A percentile compares a stretch with the other conserved stretches of the same genome.
phyloP scores from a whole-genome alignment of 1,140 invertebrate genomes.

The Sipha flava region DNA sequence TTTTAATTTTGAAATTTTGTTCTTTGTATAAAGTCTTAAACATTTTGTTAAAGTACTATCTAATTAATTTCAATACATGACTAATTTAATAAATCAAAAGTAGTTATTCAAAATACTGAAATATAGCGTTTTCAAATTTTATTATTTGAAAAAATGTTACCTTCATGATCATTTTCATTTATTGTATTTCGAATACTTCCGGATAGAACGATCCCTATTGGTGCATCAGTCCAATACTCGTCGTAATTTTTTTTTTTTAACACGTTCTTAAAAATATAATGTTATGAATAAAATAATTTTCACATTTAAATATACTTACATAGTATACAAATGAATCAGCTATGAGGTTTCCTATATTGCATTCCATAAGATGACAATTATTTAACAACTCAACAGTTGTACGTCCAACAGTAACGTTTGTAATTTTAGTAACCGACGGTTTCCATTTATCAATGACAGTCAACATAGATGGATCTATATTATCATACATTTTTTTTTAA shows the following conservation, averaged over 20 bases:
- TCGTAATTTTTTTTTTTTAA: background rate
- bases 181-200: background rate
- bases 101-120: too few species aligned
- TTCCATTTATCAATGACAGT: conserved; percentile 48
- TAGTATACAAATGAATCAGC: conserved; percentile 60
- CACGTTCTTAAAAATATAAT: background rate
- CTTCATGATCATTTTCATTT: background rate
- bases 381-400: conserved; percentile 59
- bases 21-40: too few species aligned
- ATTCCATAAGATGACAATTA: conserved; percentile 59
- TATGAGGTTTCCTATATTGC: conserved; percentile 76
- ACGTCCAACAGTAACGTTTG: conserved; percentile 48
- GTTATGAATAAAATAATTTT: background rate
- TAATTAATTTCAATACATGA: too few species aligned
- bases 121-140: too few species aligned
- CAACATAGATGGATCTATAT: background rate
- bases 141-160: background rate
- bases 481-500: too few species aligned
- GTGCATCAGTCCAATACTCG: background rate
- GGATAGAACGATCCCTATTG: conserved; percentile 1
- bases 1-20: too few species aligned
- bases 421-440: conserved; percentile 49
- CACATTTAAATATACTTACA: conserved; percentile 41
- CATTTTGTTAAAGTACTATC: too few species aligned
- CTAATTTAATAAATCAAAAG: background rate